A percentile compares a stretch with the other conserved stretches of the same genome.
Conservation (phyloP, 2,888 invertebrate species). For the Heteromyza rotundicornis region DNA sequence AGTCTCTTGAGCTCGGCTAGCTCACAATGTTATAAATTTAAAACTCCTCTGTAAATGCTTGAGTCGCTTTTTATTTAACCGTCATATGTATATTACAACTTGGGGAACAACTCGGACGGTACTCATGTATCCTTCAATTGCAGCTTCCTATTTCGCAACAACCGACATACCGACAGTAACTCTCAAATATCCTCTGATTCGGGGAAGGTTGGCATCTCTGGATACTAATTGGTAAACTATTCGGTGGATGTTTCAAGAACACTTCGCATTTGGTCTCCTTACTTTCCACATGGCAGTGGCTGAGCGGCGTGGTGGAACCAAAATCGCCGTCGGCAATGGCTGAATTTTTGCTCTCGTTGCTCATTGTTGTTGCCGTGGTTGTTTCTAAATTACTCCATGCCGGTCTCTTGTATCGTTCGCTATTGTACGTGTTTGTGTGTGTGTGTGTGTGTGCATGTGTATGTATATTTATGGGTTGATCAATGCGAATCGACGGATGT, state of each 20-base stretch:
- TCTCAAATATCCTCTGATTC: too few species aligned
- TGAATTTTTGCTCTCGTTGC: constrained; percentile 39
- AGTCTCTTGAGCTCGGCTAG: too few species aligned
- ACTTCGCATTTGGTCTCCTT: constrained; percentile 35
- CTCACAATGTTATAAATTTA: too few species aligned
- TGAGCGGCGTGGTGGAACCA: constrained; percentile 24
- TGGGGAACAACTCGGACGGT: too few species aligned
- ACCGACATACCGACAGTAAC: too few species aligned
- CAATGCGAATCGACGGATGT: constrained; percentile 56
- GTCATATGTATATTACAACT: too few species aligned
- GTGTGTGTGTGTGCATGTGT: constrained; percentile 29
- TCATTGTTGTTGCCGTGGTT: constrained; percentile 35
- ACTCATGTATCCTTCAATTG: too few species aligned
- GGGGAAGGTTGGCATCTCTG: too few species aligned
- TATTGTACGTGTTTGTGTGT: constrained; percentile 30
- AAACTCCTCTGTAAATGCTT: too few species aligned
- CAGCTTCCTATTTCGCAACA: too few species aligned
- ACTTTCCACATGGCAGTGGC: constrained; percentile 37
- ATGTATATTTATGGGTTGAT: constrained; percentile 54
- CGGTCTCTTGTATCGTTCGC: constrained; percentile 11
- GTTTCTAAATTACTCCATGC: constrained; percentile 16
- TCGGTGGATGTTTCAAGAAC: constrained; percentile 22
- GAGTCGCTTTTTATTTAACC: too few species aligned
- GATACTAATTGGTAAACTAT: too few species aligned
- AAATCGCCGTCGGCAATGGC: constrained; percentile 44